A percentile compares a stretch with the other conserved stretches of the same genome.
These are phyloP conservation scores for Clivina fossor DNA, from an alignment of 2,888 invertebrate species.

Conservation along the genomic window DNA sequence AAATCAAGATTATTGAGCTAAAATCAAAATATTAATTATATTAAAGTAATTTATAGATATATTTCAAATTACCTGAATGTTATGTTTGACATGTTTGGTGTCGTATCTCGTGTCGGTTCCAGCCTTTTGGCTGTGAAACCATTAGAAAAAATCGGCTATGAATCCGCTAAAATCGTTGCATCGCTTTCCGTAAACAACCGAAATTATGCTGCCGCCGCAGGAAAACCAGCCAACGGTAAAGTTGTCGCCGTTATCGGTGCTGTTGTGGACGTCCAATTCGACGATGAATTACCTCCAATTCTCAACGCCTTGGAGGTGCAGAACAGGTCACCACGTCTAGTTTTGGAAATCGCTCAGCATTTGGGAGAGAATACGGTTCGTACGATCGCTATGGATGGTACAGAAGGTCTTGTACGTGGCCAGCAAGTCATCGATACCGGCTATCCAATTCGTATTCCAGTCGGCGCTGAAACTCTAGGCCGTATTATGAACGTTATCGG, in stretches of 20 bases:
- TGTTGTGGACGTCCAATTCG: conserved; percentile 68
- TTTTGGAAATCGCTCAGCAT: conserved; percentile 90
- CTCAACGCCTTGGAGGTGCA: conserved; percentile 70
- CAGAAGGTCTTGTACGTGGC: conserved; percentile 88
- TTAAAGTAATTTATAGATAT: too few species aligned
- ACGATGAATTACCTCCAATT: conserved; percentile 59
- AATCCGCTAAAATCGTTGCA: conserved; percentile 61
- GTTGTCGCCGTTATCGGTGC: conserved; percentile 68
- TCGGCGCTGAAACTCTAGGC: conserved; percentile 86
- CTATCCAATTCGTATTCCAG: conserved; percentile 88
- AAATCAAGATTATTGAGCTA: too few species aligned
- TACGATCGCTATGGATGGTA: conserved; percentile 93
- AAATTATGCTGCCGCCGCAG: too few species aligned
- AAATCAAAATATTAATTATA: too few species aligned
- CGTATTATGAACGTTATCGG: conserved; percentile 94
- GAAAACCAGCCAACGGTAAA: too few species aligned
- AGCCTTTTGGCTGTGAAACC: conserved; percentile 63
- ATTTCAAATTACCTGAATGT: too few species aligned
- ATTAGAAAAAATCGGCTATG: conserved; percentile 61
- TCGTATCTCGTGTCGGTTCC: conserved; percentile 62
- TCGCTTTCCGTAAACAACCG: conserved; percentile 48
- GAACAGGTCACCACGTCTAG: conserved; percentile 66
- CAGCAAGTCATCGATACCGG: conserved; percentile 81
- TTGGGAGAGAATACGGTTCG: conserved; percentile 88
- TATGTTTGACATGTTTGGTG: conserved; percentile 68